Evolutionary conservation across 1,140 invertebrate species (phyloP), one percentile per base, ranked within the genome.

Genomic region (Caenorhabditis brenneri): DNA sequence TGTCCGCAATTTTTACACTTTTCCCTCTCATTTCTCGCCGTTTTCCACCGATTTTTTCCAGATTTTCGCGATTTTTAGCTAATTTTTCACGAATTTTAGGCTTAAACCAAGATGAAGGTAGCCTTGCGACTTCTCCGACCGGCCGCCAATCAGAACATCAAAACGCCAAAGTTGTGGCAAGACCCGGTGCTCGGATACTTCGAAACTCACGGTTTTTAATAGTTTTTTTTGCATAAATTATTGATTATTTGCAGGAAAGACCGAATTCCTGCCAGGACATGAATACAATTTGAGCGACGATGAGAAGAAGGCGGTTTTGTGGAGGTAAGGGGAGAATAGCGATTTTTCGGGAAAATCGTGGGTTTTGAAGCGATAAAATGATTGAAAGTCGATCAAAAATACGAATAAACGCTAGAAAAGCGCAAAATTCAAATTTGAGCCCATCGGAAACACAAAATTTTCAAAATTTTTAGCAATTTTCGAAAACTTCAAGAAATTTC

Each of bases 201-300:
- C 31, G 89, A 90, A 55, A 89, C 89, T 27, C 89, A 90, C 87
- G 89, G 84, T 81, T 27, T 46, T 24, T 83, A 2, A 16, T 36
- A 2, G 29, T 49, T 83, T 74, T 74, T n/a, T n/a, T 82, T 42
- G 42, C 69, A n/a, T 15, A 39, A 1, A 46, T 39, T 46, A 69
- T 74, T n/a, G 19, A n/a, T 79, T 16, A 12, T 31, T 33, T 81
- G 9, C 46, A 83, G 82, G 89, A 53, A 90, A 91, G 79, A 90
- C 81, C 24, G 88, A 90, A 58, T 90, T 90, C 65, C 27, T 88
- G 58, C 81, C 90, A 4, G 90, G 90, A 33, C 88, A 90, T 31
- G 79, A 91, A 39, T 90, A 90, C 49, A 90, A 91, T 80, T 79
- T 90, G 74, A 88, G 88, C 24, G 90, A 90, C 39, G 90, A 88